These are phyloP conservation scores for Lacanobia wlatinum DNA, from an alignment of 2,888 invertebrate genomes.

Conservation along the genomic window DNA sequence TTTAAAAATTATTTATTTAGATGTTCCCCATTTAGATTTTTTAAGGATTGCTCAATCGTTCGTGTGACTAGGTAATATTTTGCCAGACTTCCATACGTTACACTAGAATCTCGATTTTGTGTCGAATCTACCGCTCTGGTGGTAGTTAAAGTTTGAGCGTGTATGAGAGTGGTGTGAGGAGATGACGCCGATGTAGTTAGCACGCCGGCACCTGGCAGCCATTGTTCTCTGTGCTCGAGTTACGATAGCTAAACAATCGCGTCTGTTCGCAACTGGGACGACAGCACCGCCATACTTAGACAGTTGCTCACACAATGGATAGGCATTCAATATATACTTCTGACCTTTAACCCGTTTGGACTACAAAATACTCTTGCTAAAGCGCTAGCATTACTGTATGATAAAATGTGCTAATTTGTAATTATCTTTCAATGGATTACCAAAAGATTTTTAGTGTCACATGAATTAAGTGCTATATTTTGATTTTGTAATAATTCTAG, in stretches of 20 bases:
- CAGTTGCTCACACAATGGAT: constrained; percentile 52
- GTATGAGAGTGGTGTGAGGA: constrained; percentile 32
- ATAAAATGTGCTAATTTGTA: constrained; percentile 44
- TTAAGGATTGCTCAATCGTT: constrained; percentile 85
- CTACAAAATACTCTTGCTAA: constrained; percentile 37
- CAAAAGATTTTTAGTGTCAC: constrained; percentile 46
- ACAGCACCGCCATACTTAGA: constrained; percentile 36
- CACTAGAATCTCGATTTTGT: constrained; percentile 50
- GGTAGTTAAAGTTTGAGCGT: constrained; percentile 28
- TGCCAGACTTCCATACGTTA: constrained; percentile 71
- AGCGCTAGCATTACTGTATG: constrained; percentile 36
- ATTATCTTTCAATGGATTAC: constrained; percentile 38
- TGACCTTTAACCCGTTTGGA: constrained; percentile 56
- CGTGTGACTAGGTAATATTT: constrained; percentile 75
- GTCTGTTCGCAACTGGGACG: constrained; percentile 70
- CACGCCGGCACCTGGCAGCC: constrained; percentile 40
- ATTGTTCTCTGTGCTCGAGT: constrained; percentile 63
- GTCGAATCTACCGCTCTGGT: constrained; percentile 35
- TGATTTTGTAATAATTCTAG: constrained; percentile 80
- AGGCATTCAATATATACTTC: constrained; percentile 40
- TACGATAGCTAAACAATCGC: constrained; percentile 70
- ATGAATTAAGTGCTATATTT: constrained; percentile 63
- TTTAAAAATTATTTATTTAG: constrained; percentile 72
- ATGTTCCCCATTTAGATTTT: constrained; percentile 74
- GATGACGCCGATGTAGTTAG: constrained; percentile 46